Conservation (phyloP, 2,888 invertebrate species). For the Ormia ochracea region DNA sequence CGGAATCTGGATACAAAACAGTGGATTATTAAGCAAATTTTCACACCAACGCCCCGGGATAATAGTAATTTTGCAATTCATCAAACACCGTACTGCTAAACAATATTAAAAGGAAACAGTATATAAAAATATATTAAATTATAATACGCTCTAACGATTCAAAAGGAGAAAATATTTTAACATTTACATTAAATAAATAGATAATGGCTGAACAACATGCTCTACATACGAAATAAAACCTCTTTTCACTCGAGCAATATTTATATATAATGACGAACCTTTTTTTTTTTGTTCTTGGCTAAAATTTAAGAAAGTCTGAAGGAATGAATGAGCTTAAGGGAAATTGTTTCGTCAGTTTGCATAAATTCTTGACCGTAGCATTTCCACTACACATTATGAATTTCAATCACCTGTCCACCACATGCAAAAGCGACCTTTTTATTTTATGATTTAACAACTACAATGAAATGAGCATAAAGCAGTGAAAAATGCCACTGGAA, state of each 20-base stretch:
- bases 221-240: background rate
- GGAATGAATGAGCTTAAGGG: constrained; percentile 8
- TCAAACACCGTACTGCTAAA: constrained; percentile 41
- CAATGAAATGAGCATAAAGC: constrained; percentile 31
- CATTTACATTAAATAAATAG: background rate
- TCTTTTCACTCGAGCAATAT: background rate
- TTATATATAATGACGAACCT: background rate
- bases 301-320: constrained; percentile 12
- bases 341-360: constrained; percentile 38
- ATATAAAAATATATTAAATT: constrained; percentile 39
- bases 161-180: constrained; percentile 26
- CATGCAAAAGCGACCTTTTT: background rate
- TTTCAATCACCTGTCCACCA: constrained; percentile 44
- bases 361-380: constrained; percentile 55
- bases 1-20: background rate
- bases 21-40: background rate
- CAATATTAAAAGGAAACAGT: background rate
- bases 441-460: constrained; percentile 21
- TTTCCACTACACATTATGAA: constrained; percentile 50
- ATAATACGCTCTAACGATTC: constrained; percentile 32
- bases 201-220: background rate
- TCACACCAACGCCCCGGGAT: constrained; percentile 51
- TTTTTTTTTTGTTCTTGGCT: background rate
- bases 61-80: constrained; percentile 63
- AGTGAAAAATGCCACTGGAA: background rate